These are phyloP conservation scores for Nomada goodeniana DNA, from an alignment of 2,888 invertebrate species.

Conservation along the genomic window DNA sequence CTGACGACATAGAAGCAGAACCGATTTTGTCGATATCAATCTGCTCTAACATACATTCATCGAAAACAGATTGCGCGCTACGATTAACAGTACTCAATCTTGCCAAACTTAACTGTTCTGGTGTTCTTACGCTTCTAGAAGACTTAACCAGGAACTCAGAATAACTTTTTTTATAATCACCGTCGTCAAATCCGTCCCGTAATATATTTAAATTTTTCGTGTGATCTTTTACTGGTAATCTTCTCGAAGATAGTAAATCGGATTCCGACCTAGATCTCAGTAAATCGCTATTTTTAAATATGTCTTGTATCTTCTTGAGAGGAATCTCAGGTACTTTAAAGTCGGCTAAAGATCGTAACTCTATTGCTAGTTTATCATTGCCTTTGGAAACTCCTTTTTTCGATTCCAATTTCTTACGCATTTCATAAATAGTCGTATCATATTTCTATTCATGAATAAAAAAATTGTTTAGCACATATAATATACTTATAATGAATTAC, in stretches of 20 bases:
- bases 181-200: slow-evolving; percentile 23
- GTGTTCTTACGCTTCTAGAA: slow-evolving; percentile 22
- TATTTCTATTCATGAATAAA: slow-evolving; percentile 76
- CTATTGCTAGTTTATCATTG: slow-evolving; percentile 80
- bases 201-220: slow-evolving; percentile 32
- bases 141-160: slow-evolving; percentile 25
- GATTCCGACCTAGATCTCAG: slow-evolving; percentile 81
- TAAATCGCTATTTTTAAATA: slow-evolving; percentile 80
- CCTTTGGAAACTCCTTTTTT: slow-evolving; percentile 76
- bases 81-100: slow-evolving; percentile 51
- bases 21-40: slow-evolving; percentile 50
- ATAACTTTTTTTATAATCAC: slow-evolving; percentile 44
- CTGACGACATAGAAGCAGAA: slow-evolving; percentile 38
- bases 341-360: slow-evolving; percentile 79
- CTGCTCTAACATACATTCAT: slow-evolving; percentile 59
- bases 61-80: slow-evolving; percentile 69
- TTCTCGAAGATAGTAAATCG: slow-evolving; percentile 72
- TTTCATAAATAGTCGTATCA: slow-evolving; percentile 82
- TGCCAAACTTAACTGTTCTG: slow-evolving; percentile 49
- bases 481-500: neutral
- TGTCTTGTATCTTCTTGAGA: slow-evolving; percentile 81
- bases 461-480: slow-evolving; percentile 17
- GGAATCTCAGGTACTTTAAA: slow-evolving; percentile 83
- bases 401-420: slow-evolving; percentile 81
- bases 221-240: slow-evolving; percentile 42